phyloP scores from a whole-genome alignment of 2,888 invertebrate species.

The Polydesmus complanatus region DNA sequence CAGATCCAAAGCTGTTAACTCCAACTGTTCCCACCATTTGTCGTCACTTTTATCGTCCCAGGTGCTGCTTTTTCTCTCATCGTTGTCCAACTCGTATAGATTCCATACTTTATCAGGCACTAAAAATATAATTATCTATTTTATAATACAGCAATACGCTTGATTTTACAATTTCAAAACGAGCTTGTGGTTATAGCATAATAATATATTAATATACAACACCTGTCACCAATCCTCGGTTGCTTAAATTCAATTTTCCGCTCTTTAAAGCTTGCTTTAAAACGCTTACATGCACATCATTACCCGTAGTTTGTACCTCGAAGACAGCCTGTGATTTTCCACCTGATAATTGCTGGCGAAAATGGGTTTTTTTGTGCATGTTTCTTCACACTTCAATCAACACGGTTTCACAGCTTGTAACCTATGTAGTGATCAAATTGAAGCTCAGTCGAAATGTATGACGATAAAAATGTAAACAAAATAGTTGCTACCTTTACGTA shows the following conservation, averaged over 20 bases:
- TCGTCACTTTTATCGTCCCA: conserved; percentile 25
- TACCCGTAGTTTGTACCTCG: conserved; percentile 42
- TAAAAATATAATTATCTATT: conserved; percentile 16
- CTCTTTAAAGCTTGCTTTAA: conserved; percentile 66
- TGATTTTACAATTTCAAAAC: not conserved
- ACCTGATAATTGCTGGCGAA: too few relatives aligned
- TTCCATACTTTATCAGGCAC: conserved; percentile 34
- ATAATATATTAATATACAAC: conserved; percentile 9
- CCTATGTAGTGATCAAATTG: too few relatives aligned
- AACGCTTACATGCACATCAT: conserved; percentile 50
- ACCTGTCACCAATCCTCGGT: conserved; percentile 59
- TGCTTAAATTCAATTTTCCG: conserved; percentile 64
- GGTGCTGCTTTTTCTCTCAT: conserved; percentile 30
- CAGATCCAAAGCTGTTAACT: conserved; percentile 55
- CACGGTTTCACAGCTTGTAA: too few relatives aligned
- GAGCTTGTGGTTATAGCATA: not conserved
- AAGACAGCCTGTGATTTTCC: not conserved
- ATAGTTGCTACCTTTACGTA: too few relatives aligned
- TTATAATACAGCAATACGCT: conserved; percentile 4
- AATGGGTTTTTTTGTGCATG: too few relatives aligned
- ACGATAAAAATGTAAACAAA: too few relatives aligned
- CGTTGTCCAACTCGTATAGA: conserved; percentile 33
- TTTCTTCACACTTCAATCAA: too few relatives aligned
- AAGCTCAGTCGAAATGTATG: too few relatives aligned
- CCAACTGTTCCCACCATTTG: conserved; percentile 73